A percentile compares a stretch with the other conserved stretches of the same genome.
These are phyloP conservation scores for Andrena hattorfiana DNA, from an alignment of 2,888 invertebrate species.

Conservation along the genomic window DNA sequence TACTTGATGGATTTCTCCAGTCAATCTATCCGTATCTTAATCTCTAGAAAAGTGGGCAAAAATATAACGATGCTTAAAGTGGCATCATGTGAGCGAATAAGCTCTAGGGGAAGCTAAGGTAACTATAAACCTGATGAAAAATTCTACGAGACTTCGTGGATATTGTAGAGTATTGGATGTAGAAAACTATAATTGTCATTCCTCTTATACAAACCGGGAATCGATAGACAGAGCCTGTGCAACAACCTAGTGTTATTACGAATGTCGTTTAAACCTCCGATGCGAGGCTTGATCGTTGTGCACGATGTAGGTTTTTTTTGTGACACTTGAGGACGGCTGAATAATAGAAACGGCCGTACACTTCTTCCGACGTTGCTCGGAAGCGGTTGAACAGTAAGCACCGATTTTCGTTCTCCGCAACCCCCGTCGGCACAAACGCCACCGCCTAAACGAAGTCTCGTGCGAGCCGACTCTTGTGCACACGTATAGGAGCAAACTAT, in stretches of 20 bases:
- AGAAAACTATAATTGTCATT: not conserved
- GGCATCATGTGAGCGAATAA: no score
- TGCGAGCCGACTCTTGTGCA: constrained; percentile 62
- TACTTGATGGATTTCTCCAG: not conserved
- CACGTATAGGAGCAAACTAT: constrained; percentile 79
- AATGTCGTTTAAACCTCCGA: not conserved
- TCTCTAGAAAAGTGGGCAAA: no score
- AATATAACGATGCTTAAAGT: no score
- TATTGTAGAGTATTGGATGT: no score
- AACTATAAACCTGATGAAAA: no score
- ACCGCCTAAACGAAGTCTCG: constrained; percentile 63
- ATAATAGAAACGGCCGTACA: not conserved
- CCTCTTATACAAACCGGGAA: not conserved
- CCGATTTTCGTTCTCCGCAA: constrained; percentile 46
- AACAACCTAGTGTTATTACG: not conserved
- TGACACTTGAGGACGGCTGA: not conserved
- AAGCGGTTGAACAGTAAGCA: constrained; percentile 23
- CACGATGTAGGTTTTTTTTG: not conserved
- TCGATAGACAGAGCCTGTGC: not conserved
- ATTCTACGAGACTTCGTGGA: no score
- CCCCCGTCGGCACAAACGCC: constrained; percentile 43
- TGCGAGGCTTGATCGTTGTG: not conserved
- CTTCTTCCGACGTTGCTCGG: constrained; percentile 5
- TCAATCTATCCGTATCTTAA: no score
- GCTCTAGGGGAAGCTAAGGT: no score